Percentiles rank a stretch among this genome's conserved stretches.
Evolutionary conservation across 35 echinoderm and acorn worm genomes (phyloP).

Genomic region (Strongylocentrotus purpuratus): DNA sequence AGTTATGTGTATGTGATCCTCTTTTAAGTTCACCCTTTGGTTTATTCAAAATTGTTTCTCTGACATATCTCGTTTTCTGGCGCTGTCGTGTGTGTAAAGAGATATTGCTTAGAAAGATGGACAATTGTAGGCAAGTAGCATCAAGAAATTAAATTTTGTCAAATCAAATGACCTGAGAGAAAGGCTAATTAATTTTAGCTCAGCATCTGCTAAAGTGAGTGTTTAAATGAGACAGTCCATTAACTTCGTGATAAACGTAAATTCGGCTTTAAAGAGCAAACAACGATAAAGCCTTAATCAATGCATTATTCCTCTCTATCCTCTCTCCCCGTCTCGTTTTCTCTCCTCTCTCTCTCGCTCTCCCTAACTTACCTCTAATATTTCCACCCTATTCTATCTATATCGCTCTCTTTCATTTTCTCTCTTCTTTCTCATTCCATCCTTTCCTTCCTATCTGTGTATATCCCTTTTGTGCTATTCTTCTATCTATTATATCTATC

Average conservation of each 20-base stretch:
- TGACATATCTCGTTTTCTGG: not conserved
- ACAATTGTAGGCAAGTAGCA: not conserved
- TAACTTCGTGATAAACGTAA: not conserved
- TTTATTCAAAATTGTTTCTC: not conserved
- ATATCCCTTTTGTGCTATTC: too few relatives aligned
- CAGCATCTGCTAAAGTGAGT: not conserved
- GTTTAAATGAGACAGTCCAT: not conserved
- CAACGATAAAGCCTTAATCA: constrained; percentile 13
- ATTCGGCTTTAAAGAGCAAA: constrained; percentile 22
- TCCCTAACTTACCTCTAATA: not conserved
- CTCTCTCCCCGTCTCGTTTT: not conserved
- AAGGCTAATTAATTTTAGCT: not conserved
- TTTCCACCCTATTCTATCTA: too few relatives aligned
- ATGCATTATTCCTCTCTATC: not conserved
- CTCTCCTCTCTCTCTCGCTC: not conserved
- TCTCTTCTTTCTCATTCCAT: not conserved
- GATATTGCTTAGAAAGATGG: not conserved
- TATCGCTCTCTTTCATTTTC: not conserved
- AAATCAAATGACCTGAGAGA: not conserved
- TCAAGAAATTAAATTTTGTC: not conserved
- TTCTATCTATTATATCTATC: not conserved
- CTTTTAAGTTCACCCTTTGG: not conserved
- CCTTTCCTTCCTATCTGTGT: too few relatives aligned
- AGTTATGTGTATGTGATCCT: not conserved
- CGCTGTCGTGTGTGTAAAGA: not conserved